A percentile compares a stretch with the other conserved stretches of the same genome.
phyloP scores from a whole-genome alignment of 2,113 vertebrate species.

The Myiozetetes cayanensis region DNA sequence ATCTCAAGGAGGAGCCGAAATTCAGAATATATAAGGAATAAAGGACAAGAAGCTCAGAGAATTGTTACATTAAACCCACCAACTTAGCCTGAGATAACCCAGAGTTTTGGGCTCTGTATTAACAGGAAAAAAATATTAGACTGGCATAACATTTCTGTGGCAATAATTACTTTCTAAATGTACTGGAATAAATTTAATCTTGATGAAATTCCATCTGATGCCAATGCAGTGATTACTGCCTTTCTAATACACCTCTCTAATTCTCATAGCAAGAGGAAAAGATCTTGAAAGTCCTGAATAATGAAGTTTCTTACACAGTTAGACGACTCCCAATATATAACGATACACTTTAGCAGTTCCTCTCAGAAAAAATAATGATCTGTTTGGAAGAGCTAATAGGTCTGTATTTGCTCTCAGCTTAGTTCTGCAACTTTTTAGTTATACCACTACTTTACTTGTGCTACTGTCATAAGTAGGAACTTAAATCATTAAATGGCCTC shows the following conservation, averaged over 20 bases:
- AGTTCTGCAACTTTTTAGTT: background rate
- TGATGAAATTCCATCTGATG: constrained; percentile 21
- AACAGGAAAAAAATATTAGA: constrained; percentile 5
- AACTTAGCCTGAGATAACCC: background rate
- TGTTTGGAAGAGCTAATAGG: background rate
- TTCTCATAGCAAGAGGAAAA: background rate
- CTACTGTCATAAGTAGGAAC: background rate
- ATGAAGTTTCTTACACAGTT: background rate
- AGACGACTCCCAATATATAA: background rate
- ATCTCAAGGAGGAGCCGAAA: background rate
- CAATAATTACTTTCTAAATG: constrained; percentile 45
- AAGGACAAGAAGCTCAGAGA: background rate
- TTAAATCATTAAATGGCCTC: background rate
- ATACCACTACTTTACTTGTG: background rate
- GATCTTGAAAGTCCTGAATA: background rate
- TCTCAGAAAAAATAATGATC: background rate
- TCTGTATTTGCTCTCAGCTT: background rate
- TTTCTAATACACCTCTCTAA: background rate
- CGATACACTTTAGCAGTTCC: background rate
- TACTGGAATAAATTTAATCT: constrained; percentile 14
- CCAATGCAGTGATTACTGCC: background rate
- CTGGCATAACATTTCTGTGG: background rate
- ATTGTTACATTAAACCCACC: background rate
- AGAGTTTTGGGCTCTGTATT: background rate
- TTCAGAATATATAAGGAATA: background rate